These are phyloP conservation scores for Falco berigora DNA, from an alignment of 2,797 vertebrate species.

Conservation along the genomic window DNA sequence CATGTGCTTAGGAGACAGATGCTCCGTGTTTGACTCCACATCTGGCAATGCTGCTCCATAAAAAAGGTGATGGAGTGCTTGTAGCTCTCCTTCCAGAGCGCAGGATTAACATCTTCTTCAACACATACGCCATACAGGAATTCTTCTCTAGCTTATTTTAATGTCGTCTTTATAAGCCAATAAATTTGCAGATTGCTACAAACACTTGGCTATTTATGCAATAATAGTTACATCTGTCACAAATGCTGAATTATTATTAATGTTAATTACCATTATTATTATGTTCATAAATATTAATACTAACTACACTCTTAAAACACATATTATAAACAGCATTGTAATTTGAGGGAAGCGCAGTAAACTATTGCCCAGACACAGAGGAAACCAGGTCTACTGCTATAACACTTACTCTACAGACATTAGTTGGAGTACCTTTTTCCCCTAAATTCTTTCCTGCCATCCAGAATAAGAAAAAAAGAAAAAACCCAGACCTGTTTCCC, in stretches of 20 bases:
- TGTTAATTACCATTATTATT: background rate
- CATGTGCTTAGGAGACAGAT: background rate
- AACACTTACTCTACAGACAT: background rate
- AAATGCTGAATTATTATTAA: background rate
- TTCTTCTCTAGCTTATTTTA: background rate
- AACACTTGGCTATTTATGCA: background rate
- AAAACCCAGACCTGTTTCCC: background rate
- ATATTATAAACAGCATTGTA: background rate
- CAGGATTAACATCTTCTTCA: background rate
- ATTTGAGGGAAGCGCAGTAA: slow-evolving; percentile 13
- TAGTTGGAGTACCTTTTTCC: background rate
- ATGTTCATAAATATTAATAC: slow-evolving; percentile 21
- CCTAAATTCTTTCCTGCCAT: background rate
- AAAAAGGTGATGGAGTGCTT: slow-evolving; percentile 44
- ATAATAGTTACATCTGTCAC: background rate
- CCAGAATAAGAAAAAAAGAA: background rate
- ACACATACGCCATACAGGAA: background rate
- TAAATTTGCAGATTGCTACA: slow-evolving; percentile 21
- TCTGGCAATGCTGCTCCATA: slow-evolving; percentile 30
- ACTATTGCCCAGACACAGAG: background rate
- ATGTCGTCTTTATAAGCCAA: slow-evolving; percentile 7
- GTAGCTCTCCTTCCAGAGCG: slow-evolving; percentile 11
- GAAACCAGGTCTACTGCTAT: background rate
- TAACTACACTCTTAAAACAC: slow-evolving; percentile 17
- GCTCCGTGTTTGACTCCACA: background rate